phyloP scores from a whole-genome alignment of 2,113 vertebrate genomes.

The Fulica atra region DNA sequence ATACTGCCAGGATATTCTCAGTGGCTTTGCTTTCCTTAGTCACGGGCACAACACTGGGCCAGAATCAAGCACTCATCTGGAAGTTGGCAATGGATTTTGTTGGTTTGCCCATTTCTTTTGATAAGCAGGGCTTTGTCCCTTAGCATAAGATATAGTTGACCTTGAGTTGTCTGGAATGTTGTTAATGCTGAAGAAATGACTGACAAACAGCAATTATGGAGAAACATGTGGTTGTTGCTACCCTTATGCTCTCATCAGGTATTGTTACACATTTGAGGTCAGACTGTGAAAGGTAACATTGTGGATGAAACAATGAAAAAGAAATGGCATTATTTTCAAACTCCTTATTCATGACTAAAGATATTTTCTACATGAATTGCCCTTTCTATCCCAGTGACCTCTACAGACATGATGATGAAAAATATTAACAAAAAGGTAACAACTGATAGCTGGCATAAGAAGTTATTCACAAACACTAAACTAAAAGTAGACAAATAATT shows the following conservation, averaged over 20 bases:
- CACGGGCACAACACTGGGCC: background rate
- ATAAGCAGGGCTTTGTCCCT: constrained; percentile 5
- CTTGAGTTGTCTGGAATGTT: constrained; percentile 45
- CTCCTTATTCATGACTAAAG: constrained; percentile 22
- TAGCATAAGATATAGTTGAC: constrained; percentile 34
- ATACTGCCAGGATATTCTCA: background rate
- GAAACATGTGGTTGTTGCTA: constrained; percentile 51
- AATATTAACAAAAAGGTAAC: constrained; percentile 38
- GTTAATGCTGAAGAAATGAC: constrained; percentile 45
- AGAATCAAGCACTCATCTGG: background rate
- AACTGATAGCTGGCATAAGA: background rate
- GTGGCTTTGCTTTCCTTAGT: constrained; percentile 26
- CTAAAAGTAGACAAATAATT: constrained; percentile 54
- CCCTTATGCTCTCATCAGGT: constrained; percentile 55
- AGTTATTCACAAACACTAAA: constrained; percentile 26
- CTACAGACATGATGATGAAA: constrained; percentile 28
- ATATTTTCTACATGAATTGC: constrained; percentile 29
- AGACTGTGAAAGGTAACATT: constrained; percentile 30
- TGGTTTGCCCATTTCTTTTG: constrained; percentile 10
- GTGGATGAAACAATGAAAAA: constrained; percentile 32
- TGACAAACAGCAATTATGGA: constrained; percentile 62
- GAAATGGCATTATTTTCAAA: constrained; percentile 39
- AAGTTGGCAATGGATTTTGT: constrained; percentile 2
- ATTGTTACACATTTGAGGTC: constrained; percentile 31
- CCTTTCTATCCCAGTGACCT: constrained; percentile 30